Conservation (phyloP, 2,888 invertebrate genomes). For the Chrysina gloriosa region DNA sequence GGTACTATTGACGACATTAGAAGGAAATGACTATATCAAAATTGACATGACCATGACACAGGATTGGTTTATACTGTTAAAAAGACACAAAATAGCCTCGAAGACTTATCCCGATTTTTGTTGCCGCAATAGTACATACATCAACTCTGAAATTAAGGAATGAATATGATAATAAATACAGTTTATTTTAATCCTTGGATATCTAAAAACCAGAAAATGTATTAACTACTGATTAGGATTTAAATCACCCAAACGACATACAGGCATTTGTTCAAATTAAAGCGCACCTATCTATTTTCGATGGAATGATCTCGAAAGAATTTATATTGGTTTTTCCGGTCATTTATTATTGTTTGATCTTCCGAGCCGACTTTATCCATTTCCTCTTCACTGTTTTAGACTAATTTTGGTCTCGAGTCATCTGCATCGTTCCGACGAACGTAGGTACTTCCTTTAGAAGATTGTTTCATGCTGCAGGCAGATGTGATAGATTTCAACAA, state of each 20-base stretch:
- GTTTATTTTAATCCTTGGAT: conserved; percentile 1
- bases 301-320: conserved; percentile 24
- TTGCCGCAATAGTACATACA: no score
- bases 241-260: neutral
- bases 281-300: neutral
- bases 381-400: conserved; percentile 20
- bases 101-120: no score
- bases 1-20: no score
- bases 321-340: conserved; percentile 36
- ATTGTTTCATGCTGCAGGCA: conserved; percentile 31
- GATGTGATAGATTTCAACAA: conserved; percentile 22
- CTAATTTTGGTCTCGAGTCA: conserved; percentile 27
- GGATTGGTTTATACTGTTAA: no score
- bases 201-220: no score
- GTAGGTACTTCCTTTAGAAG: conserved; percentile 30
- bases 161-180: no score
- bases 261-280: conserved; percentile 14
- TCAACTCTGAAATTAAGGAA: no score
- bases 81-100: no score
- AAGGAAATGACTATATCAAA: no score
- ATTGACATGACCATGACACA: no score
- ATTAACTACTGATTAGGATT: no score
- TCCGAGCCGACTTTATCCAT: conserved; percentile 5
- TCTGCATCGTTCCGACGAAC: conserved; percentile 3
- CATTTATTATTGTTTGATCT: conserved; percentile 23